These are phyloP conservation scores for Caenorhabditis uteleia DNA, from an alignment of 2,888 invertebrate species.

Conservation along the genomic window DNA sequence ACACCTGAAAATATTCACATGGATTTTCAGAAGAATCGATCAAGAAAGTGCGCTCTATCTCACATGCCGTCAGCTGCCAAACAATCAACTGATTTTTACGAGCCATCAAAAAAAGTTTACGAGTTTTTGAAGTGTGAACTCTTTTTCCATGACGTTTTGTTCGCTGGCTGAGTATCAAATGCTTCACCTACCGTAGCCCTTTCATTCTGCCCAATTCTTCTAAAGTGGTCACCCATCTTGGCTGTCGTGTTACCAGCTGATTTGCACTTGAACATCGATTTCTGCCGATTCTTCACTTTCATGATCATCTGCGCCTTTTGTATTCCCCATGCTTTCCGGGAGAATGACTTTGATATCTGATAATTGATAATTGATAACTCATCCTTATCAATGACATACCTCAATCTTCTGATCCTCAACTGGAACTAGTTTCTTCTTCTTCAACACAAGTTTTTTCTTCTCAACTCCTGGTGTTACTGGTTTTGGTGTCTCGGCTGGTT, in stretches of 20 bases:
- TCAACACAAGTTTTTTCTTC: background rate
- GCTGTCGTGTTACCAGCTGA: constrained; percentile 6
- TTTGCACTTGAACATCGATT: constrained; percentile 11
- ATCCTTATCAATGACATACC: background rate
- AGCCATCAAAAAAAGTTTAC: too few species aligned
- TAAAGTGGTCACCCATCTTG: constrained; percentile 6
- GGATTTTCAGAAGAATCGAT: too few species aligned
- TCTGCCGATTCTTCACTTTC: too few species aligned
- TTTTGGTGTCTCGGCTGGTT: background rate
- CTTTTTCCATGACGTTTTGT: too few species aligned
- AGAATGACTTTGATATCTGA: background rate
- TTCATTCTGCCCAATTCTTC: constrained; percentile 11
- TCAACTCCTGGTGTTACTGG: background rate
- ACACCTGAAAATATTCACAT: constrained; percentile 12
- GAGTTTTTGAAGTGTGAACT: too few species aligned
- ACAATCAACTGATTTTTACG: too few species aligned
- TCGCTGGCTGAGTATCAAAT: background rate
- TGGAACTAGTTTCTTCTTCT: background rate
- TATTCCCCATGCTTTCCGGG: too few species aligned
- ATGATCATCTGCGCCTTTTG: constrained; percentile 1
- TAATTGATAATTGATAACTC: background rate
- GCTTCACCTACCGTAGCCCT: constrained; percentile 27
- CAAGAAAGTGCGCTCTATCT: too few species aligned
- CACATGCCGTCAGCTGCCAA: too few species aligned
- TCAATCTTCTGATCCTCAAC: constrained; percentile 4